These are phyloP conservation scores for Marcusenius ussheri DNA, from an alignment of 2,113 vertebrate species.

Conservation along the genomic window DNA sequence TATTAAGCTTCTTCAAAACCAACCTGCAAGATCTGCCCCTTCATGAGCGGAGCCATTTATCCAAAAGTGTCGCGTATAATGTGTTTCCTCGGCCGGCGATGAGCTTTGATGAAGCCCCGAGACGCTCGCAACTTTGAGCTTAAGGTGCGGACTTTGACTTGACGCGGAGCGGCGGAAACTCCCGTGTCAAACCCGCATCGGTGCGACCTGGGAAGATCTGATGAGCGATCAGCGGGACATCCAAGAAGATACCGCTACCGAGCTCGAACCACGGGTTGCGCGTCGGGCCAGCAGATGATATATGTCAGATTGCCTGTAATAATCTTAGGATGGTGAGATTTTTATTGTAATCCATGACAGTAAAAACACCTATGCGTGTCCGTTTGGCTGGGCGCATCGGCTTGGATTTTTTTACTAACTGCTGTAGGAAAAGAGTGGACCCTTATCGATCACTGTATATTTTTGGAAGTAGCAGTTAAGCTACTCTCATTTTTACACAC, in stretches of 20 bases:
- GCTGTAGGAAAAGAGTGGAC: conserved; percentile 24
- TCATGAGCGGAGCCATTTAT: not conserved
- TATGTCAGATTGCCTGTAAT: not conserved
- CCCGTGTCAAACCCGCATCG: conserved; percentile 9
- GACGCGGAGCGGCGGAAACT: not conserved
- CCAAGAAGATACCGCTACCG: not conserved
- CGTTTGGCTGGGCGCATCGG: conserved; percentile 22
- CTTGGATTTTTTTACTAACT: conserved; percentile 6
- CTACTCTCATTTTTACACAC: conserved; percentile 7
- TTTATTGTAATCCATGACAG: conserved; percentile 11
- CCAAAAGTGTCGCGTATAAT: not conserved
- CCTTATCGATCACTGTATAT: conserved; percentile 42
- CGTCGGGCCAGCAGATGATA: not conserved
- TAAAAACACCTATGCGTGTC: conserved; percentile 1
- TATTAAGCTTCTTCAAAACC: not conserved
- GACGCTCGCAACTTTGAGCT: not conserved
- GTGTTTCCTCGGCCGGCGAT: not conserved
- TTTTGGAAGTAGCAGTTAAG: conserved; percentile 49
- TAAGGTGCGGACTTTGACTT: not conserved
- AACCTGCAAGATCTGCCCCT: not conserved
- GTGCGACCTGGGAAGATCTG: conserved; percentile 19
- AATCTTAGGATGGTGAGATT: not conserved
- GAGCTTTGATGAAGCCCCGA: not conserved
- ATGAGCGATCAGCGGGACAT: conserved; percentile 14
- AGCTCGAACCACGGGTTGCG: conserved; percentile 2